Conservation (phyloP, 2,888 invertebrate species). For the Volucella bombylans region DNA sequence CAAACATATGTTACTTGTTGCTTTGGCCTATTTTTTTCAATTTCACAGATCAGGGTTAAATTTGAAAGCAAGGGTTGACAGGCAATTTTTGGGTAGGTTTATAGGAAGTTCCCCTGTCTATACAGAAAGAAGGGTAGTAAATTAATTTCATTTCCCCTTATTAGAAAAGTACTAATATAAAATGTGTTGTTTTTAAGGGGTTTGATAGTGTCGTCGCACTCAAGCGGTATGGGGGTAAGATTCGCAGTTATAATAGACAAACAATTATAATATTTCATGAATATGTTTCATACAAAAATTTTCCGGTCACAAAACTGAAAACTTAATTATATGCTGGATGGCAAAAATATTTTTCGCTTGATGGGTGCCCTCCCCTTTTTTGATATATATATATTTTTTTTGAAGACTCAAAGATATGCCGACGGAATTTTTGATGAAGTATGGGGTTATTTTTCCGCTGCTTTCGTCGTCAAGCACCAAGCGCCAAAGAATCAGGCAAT, state of each 20-base stretch:
- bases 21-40: constrained; percentile 61
- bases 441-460: constrained; percentile 4
- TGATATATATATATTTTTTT: neutral
- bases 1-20: constrained; percentile 70
- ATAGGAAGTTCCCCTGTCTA: constrained; percentile 56
- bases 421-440: constrained; percentile 60
- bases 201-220: constrained; percentile 18
- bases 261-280: constrained; percentile 74
- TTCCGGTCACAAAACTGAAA: constrained; percentile 75
- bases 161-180: constrained; percentile 22
- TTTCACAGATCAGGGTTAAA: constrained; percentile 8
- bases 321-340: constrained; percentile 73
- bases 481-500: constrained; percentile 24
- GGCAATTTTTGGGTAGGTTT: constrained; percentile 1
- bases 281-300: constrained; percentile 66
- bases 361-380: constrained; percentile 19
- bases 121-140: constrained; percentile 5
- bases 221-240: constrained; percentile 31
- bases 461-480: constrained; percentile 15
- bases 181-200: constrained; percentile 5
- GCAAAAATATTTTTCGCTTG: constrained; percentile 43
- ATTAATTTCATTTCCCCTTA: constrained; percentile 54
- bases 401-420: constrained; percentile 47
- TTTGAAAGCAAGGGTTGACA: constrained; percentile 17
- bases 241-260: constrained; percentile 72